Evolutionary conservation across 2,797 vertebrate species (phyloP), one percentile per base, ranked within the genome.

Genomic region (Neostethus bicornis): DNA sequence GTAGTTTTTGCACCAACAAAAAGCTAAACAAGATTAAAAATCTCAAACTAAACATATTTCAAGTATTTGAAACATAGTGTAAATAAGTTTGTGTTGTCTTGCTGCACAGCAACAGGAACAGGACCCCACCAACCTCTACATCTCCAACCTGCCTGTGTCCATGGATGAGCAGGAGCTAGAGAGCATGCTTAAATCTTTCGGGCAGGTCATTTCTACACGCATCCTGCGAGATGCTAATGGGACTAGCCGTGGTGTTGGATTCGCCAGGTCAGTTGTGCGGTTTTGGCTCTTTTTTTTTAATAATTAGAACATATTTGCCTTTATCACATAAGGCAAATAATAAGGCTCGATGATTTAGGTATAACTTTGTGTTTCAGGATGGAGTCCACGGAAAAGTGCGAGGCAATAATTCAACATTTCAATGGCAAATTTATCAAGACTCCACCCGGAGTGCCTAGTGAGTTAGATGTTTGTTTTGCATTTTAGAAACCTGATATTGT

Each of bases 371-470:
- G 3, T 85, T 81, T 77, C 81, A 98, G 96, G 84, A 98, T 98
- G 96, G 96, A 98, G 80, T 98, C 96, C 66, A 98, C 95, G 6
- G 95, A 98, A 88, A 98, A 96, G 84, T 98, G 96, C 16, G 96
- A 98, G 88, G 95, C 96, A 44, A 93, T 98, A 81, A 98, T 98
- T 90, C 94, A 94, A 79, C 95, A 97, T 91, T 98, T 98, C 85
- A 97, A 98, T 59, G 96, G 96, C 70, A 98, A 98, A 88, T 98
- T 95, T 84, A 94, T 98, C 89, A 96, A 97, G 84, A 95, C 92
- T 48, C 95, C 95, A 53, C 95, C 95, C 5, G 96, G 96, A 87
- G 92, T 96, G 61, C 94, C 95, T 87, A 95, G 96, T 96, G 81
- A 14, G 87, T 83, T 55, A 56, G 66, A 46, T 56, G 54, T 61